Base-by-base conservation (phyloP, 1,140 invertebrate species). In the Hetaerina americana region DNA sequence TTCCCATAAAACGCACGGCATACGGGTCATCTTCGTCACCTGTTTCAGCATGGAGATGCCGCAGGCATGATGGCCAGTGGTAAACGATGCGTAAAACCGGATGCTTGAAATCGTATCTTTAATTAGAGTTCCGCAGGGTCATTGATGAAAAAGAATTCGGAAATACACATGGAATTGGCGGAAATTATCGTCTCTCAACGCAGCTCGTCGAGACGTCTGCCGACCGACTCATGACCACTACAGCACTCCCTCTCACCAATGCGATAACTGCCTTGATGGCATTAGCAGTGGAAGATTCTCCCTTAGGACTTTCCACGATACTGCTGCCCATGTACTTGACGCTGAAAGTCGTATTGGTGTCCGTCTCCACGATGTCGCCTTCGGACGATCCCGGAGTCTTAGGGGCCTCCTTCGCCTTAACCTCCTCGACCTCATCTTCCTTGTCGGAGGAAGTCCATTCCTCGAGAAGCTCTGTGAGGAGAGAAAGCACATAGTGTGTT, bases 251-350 rank as follows among this genome's bases (percentile, higher is more conserved):
- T 68, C 71, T 70, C 29, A 81, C 86, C 83, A 88, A 87, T 73
- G 85, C 83, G 74, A 90, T 86, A 76, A 91, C 86, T 31, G 84
- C 86, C 79, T 90, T 89, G 66, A 91, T 87, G 49, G 89, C 89
- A 73, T 89, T 86, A 5, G 88, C 84, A 25, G 87, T 90, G 26
- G 85, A 82, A 73, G 85, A 85, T 75, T 88, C 85, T 70, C 84
- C 86, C 57, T 82, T 84, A 10, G 86, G 82, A 73, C 88, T 85
- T 74, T 90, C 88, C 27, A 90, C 87, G 25, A 88, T 79, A 26
- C 86, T 89, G 73, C 85, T 87, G 22, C 90, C 90, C 69, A 92
- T 81, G 80, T 90, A 91, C 82, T 91, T 91, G 71, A 90, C 81
- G 78, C 86, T 85, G 79, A 89, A 18, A 18, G 15, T 57, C 40